These are phyloP conservation scores for Sarcophaga bullata DNA, from an alignment of 1,140 invertebrate species.

Conservation along the genomic window DNA sequence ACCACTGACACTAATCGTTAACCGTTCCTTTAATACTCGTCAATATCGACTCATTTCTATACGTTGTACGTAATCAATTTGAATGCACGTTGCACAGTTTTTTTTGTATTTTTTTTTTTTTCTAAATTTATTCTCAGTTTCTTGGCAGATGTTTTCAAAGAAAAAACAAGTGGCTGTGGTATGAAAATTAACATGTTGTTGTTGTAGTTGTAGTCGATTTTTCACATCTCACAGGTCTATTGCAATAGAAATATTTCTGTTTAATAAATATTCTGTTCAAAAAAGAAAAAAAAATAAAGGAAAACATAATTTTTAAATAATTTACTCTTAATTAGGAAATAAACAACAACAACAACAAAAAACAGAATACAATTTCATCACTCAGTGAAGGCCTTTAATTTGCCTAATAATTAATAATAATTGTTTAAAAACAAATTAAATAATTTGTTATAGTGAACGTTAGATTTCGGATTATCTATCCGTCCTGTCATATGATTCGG, in stretches of 20 bases:
- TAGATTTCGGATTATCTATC: too few relatives aligned
- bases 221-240: neutral
- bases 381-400: too few relatives aligned
- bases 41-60: neutral
- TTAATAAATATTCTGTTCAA: conserved; percentile 1
- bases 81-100: neutral
- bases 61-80: neutral
- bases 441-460: too few relatives aligned
- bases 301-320: neutral
- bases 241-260: neutral
- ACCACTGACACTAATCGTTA: neutral
- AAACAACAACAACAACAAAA: neutral
- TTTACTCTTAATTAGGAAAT: neutral
- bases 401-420: too few relatives aligned
- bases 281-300: too few relatives aligned
- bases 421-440: too few relatives aligned
- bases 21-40: neutral
- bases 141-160: conserved; percentile 48
- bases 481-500: too few relatives aligned
- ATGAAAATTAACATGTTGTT: neutral
- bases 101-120: conserved; percentile 22
- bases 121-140: conserved; percentile 40
- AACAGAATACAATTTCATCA: too few relatives aligned
- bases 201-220: too few relatives aligned
- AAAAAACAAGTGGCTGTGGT: conserved; percentile 17